A percentile compares a stretch with the other conserved stretches of the same genome.
Conservation (phyloP, 1,140 invertebrate genomes). For the Nephila pilipes region DNA sequence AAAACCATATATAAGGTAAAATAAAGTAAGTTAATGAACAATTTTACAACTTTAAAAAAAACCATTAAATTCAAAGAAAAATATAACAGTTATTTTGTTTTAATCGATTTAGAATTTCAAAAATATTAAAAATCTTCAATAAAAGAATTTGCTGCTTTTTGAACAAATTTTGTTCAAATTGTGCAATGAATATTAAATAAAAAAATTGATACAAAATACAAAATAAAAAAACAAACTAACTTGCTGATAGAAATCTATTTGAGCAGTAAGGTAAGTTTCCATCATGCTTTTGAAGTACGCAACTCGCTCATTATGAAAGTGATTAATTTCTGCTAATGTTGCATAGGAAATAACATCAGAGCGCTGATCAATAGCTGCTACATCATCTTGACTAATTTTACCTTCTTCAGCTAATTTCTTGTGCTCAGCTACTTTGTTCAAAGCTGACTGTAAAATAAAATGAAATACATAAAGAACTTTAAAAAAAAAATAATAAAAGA, state of each 20-base stretch:
- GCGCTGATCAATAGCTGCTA: conserved; percentile 89
- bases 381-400: conserved; percentile 90
- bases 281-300: conserved; percentile 93
- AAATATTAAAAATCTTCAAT: no score
- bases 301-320: conserved; percentile 93
- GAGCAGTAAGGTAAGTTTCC: conserved; percentile 91
- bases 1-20: no score
- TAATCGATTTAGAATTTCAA: no score
- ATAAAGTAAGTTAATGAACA: no score
- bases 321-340: conserved; percentile 94
- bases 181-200: background rate
- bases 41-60: no score
- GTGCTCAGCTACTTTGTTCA: conserved; percentile 94
- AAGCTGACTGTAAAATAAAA: conserved; percentile 85
- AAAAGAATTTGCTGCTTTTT: no score
- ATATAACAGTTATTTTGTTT: no score
- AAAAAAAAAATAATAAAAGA: background rate
- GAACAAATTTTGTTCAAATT: background rate
- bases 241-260: conserved; percentile 95
- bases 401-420: conserved; percentile 90
- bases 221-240: conserved; percentile 78
- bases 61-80: no score
- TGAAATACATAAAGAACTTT: conserved; percentile 68
- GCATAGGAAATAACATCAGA: conserved; percentile 95
- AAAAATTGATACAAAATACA: background rate